phyloP scores from a whole-genome alignment of 2,113 vertebrate species.

The Seriola quinqueradiata region DNA sequence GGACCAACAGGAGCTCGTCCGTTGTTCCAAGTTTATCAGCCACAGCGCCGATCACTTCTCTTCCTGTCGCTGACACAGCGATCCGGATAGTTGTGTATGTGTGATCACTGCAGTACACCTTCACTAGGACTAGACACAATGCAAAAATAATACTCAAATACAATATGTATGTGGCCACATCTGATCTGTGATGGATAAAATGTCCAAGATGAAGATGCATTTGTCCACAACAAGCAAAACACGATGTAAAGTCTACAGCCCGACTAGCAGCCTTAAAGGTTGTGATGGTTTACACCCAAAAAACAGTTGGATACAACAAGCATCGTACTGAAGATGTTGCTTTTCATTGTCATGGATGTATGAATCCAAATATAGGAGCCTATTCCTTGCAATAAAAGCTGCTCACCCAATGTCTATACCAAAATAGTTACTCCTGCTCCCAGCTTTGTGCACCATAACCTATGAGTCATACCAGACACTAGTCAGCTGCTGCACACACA shows the following conservation, averaged over 20 bases:
- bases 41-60: slow-evolving; percentile 91
- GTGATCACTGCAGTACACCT: slow-evolving; percentile 96
- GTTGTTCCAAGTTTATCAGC: slow-evolving; percentile 93
- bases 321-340: neutral
- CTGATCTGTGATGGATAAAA: neutral
- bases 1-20: slow-evolving; percentile 92
- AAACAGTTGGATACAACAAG: neutral
- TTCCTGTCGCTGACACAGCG: slow-evolving; percentile 89
- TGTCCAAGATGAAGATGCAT: neutral
- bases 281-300: neutral
- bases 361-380: neutral
- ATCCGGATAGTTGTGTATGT: slow-evolving; percentile 98
- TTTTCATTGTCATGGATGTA: neutral
- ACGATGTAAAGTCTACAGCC: neutral
- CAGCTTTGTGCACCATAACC: neutral
- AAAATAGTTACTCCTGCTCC: too few relatives aligned
- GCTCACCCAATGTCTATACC: neutral
- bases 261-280: neutral
- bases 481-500: neutral
- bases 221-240: neutral
- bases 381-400: neutral
- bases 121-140: slow-evolving; percentile 90
- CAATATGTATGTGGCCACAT: neutral
- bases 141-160: neutral
- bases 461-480: too few relatives aligned